Base-by-base conservation (phyloP, 2,888 invertebrate genomes). In the Clanis bilineata region DNA sequence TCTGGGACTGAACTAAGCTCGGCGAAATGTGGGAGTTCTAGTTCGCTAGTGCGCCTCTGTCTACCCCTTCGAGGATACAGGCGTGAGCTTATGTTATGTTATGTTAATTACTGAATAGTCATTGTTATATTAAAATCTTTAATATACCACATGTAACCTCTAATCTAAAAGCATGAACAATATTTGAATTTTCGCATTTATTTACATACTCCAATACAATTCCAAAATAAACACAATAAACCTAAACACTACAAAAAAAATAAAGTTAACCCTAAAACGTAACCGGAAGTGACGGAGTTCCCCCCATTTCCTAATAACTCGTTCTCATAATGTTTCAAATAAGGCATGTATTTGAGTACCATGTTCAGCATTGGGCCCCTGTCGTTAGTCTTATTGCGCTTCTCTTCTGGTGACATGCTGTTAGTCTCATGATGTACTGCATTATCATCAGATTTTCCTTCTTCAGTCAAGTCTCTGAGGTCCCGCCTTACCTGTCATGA, bases 281-380 rank as follows among this genome's bases (percentile, higher is more conserved):
- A 0, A 15, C 18, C 15, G 2, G 51, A 15, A 1, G 28, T 28
- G 10, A 32, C 18, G 3, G 18, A 28, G 10, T 18, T 6, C 15
- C 15, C 51, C 0, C 51, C 5, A 18, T 57, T 62, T 0, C 80
- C 71, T 2, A 79, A 60, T 10, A 83, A 58, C 0, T 65, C 71
- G 7, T 68, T 70, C 61, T 85, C 76, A 39, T 88, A 87, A 0
- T 80, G 70, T 56, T 83, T 85, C n/a, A 90, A 66, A 47, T 84
- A 83, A 0, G 89, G 89, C 70, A 89, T 70, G 59, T 88, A 89
- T 59, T 80, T 80, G 1, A 85, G 23, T 0, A 88, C 77, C 82
- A 88, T 88, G 15, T 76, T 78, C 1, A 87, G 64, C 73, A 88
- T 81, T 0, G 84, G 80, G 1, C 73, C 72, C 56, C 70, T 73